Evolutionary conservation across 2,797 vertebrate genomes (phyloP).

Genomic region (Sebastes melanostomus): DNA sequence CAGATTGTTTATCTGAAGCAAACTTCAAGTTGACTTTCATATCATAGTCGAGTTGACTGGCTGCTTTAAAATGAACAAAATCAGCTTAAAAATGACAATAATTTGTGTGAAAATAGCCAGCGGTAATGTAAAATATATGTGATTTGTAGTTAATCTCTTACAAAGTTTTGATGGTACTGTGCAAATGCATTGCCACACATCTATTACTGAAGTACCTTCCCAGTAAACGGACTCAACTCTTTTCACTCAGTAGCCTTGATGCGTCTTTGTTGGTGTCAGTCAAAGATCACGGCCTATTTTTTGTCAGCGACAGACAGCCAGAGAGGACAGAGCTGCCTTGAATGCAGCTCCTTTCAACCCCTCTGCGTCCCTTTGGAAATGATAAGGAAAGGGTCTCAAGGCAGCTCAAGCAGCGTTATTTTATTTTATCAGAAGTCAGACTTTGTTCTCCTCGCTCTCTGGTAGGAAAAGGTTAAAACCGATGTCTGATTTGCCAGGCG

Average conservation of each 20-base stretch:
- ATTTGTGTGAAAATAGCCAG: background rate
- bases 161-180: background rate
- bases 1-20: background rate
- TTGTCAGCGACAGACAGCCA: background rate
- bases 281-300: background rate
- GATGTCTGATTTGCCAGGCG: constrained; percentile 60
- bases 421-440: constrained; percentile 5
- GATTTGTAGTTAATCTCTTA: background rate
- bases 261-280: constrained; percentile 7
- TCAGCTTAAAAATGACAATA: background rate
- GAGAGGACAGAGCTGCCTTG: background rate
- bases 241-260: background rate
- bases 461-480: constrained; percentile 65
- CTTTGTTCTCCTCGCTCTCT: constrained; percentile 35
- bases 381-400: background rate
- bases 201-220: background rate
- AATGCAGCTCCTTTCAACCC: background rate
- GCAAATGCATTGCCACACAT: background rate
- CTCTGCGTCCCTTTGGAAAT: background rate
- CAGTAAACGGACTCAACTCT: background rate
- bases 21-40: background rate
- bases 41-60: background rate
- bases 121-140: background rate
- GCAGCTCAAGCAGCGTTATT: background rate
- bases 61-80: background rate